phyloP scores from a whole-genome alignment of 2,113 vertebrate genomes.

The Coptodon bakossiorum region DNA sequence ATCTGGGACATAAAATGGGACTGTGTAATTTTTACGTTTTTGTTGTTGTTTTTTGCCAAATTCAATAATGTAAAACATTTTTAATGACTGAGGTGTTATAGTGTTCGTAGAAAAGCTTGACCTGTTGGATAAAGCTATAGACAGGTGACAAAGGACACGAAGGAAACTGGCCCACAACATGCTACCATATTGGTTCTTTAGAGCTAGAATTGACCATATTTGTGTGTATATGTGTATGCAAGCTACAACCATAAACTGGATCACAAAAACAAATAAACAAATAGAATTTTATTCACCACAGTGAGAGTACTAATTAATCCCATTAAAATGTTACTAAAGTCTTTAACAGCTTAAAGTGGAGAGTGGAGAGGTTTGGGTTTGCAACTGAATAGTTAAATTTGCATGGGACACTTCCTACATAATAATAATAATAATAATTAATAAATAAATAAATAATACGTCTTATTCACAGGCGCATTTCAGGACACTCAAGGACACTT shows the following conservation, averaged over 20 bases:
- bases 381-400: not conserved
- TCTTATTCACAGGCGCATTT: not conserved
- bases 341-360: not conserved
- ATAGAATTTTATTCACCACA: not conserved
- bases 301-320: not conserved
- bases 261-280: not conserved
- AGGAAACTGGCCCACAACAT: not conserved
- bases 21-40: not conserved
- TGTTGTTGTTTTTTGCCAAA: not conserved
- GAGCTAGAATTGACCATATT: not conserved
- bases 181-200: not conserved
- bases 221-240: not conserved
- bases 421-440: not conserved
- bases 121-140: not conserved
- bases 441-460: not conserved
- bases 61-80: not conserved
- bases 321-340: not conserved
- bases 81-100: not conserved
- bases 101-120: not conserved
- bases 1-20: not conserved
- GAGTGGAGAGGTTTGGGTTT: not conserved
- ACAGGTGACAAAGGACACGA: not conserved
- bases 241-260: not conserved
- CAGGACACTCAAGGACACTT: fast-evolving
- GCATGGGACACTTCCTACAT: not conserved